These are phyloP conservation scores for Luffia ferchaultella DNA, from an alignment of 2,888 invertebrate genomes.

Conservation along the genomic window DNA sequence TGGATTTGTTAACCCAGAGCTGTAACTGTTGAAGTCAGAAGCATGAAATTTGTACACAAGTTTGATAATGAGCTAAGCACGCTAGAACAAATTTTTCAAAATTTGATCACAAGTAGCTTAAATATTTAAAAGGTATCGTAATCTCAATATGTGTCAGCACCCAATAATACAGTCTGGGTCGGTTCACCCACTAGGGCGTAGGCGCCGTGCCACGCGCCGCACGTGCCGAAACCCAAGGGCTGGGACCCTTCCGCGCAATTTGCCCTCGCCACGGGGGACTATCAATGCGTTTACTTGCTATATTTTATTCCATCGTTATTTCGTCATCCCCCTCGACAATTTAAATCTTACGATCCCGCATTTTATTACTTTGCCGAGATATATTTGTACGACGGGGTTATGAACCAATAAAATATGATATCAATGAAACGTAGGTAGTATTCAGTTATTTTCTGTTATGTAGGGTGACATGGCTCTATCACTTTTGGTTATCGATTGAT, in stretches of 20 bases:
- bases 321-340: constrained; percentile 30
- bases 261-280: constrained; percentile 22
- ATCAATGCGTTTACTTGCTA: constrained; percentile 34
- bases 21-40: too few relatives aligned
- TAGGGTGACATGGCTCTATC: too few relatives aligned
- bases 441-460: too few relatives aligned
- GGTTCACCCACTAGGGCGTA: constrained; percentile 2
- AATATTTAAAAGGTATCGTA: background rate
- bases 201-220: constrained; percentile 7
- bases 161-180: background rate
- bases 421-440: background rate
- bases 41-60: too few relatives aligned
- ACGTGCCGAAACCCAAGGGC: constrained; percentile 9
- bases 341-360: constrained; percentile 35
- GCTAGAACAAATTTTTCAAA: too few relatives aligned
- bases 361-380: constrained; percentile 31
- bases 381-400: background rate
- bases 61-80: too few relatives aligned
- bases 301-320: constrained; percentile 23
- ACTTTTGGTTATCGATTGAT: too few relatives aligned
- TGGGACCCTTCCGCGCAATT: constrained; percentile 34
- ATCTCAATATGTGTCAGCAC: background rate
- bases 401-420: background rate
- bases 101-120: too few relatives aligned
- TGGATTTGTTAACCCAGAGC: too few relatives aligned